phyloP scores from a whole-genome alignment of 2,113 vertebrate species.

The Vulpes lagopus region DNA sequence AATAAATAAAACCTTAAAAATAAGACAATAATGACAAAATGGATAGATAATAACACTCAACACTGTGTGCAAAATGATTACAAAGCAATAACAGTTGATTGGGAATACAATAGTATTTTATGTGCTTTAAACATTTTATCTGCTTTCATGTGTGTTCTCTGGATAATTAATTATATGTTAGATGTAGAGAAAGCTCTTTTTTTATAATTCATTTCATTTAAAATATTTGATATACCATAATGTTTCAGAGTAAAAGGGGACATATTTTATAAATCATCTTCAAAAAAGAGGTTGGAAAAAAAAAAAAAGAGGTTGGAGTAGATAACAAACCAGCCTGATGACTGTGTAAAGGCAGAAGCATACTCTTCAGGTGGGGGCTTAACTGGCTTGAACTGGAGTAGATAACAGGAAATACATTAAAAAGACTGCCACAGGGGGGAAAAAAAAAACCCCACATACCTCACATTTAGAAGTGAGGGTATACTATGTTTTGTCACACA shows the following conservation, averaged over 20 bases:
- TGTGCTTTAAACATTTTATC: background rate
- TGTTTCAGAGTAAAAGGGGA: background rate
- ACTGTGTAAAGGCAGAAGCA: background rate
- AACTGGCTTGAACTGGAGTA: background rate
- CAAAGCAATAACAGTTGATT: background rate
- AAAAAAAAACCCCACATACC: too few species aligned
- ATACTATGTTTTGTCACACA: background rate
- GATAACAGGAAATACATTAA: background rate
- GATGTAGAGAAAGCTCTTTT: background rate
- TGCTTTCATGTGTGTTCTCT: background rate
- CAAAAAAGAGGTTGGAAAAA: background rate
- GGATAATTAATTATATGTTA: background rate
- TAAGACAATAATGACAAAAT: background rate
- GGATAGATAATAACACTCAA: background rate
- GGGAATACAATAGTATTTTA: background rate
- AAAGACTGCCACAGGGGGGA: background rate
- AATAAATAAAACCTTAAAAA: too few species aligned
- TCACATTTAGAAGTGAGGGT: background rate
- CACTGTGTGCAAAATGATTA: background rate
- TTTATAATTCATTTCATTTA: constrained; percentile 11
- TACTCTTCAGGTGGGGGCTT: background rate
- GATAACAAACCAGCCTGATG: background rate
- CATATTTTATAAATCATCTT: background rate
- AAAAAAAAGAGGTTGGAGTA: background rate
- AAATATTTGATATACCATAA: background rate